These are phyloP conservation scores for Thelaira solivaga DNA, from an alignment of 2,888 invertebrate genomes.

Conservation along the genomic window DNA sequence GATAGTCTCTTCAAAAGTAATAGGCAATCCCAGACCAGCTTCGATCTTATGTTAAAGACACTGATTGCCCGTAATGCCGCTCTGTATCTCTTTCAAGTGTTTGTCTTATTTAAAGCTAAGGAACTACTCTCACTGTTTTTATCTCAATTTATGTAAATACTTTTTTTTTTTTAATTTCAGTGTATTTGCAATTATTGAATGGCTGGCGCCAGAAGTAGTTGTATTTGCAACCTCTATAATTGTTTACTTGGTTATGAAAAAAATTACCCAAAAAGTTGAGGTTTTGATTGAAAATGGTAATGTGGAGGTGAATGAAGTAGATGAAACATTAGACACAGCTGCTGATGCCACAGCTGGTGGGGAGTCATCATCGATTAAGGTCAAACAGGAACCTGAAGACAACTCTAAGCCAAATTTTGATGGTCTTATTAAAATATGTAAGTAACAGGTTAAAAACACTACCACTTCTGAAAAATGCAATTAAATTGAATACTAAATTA, in stretches of 20 bases:
- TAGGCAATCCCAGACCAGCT: too few relatives aligned
- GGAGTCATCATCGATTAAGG: slow-evolving; percentile 11
- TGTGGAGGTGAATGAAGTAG: slow-evolving; percentile 53
- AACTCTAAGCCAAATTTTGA: slow-evolving; percentile 70
- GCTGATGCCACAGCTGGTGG: slow-evolving; percentile 13
- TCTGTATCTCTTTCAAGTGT: too few relatives aligned
- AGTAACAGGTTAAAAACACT: slow-evolving; percentile 42
- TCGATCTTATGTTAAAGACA: too few relatives aligned
- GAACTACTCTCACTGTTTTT: too few relatives aligned
- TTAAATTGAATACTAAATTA: slow-evolving; percentile 35
- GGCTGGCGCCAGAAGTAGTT: slow-evolving; percentile 87
- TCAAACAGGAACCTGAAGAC: slow-evolving; percentile 63
- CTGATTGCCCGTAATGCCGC: too few relatives aligned
- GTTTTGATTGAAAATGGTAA: slow-evolving; percentile 69
- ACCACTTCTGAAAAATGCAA: neutral
- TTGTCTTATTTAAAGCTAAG: too few relatives aligned
- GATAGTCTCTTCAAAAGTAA: too few relatives aligned
- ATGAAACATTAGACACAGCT: slow-evolving; percentile 32
- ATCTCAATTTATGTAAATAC: neutral
- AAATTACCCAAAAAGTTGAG: slow-evolving; percentile 66
- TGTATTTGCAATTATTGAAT: slow-evolving; percentile 82
- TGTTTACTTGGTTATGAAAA: slow-evolving; percentile 78
- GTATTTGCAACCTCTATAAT: slow-evolving; percentile 79
- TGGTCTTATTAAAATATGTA: slow-evolving; percentile 73
- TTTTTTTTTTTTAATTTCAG: slow-evolving; percentile 78